These are phyloP conservation scores for Uropsilus gracilis DNA, from an alignment of 2,113 vertebrate species.

Conservation along the genomic window DNA sequence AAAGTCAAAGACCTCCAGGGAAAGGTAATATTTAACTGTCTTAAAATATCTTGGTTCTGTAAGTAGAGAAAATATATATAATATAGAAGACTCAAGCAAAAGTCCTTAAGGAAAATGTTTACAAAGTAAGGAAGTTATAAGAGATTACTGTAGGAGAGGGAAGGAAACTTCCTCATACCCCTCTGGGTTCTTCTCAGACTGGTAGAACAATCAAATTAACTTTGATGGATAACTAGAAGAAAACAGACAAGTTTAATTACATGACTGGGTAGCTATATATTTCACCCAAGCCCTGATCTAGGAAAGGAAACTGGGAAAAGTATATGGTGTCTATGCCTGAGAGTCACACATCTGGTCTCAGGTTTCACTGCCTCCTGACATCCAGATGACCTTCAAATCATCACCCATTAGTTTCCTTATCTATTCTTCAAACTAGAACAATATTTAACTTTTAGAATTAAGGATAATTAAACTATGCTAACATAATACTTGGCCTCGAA, in stretches of 20 bases:
- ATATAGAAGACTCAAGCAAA: background rate
- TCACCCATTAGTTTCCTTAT: background rate
- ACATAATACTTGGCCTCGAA: background rate
- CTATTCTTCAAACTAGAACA: background rate
- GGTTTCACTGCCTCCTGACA: background rate
- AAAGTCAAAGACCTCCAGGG: background rate
- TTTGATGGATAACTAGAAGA: too few relatives aligned
- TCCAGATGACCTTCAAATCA: background rate
- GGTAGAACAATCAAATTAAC: too few relatives aligned
- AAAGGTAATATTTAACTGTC: background rate
- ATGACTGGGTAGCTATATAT: background rate
- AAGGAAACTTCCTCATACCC: too few relatives aligned
- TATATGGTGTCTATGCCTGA: background rate
- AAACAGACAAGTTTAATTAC: too few relatives aligned
- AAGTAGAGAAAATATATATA: background rate
- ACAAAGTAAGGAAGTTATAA: background rate
- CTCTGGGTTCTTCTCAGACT: too few relatives aligned
- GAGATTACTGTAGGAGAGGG: background rate
- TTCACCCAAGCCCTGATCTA: background rate
- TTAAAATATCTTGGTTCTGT: slow-evolving; percentile 3
- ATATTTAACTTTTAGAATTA: background rate
- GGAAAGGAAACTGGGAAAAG: background rate
- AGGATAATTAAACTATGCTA: background rate
- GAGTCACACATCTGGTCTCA: background rate
- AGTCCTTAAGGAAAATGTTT: background rate